Base-by-base conservation (phyloP, 2,797 vertebrate species). In the Echiichthys vipera region DNA sequence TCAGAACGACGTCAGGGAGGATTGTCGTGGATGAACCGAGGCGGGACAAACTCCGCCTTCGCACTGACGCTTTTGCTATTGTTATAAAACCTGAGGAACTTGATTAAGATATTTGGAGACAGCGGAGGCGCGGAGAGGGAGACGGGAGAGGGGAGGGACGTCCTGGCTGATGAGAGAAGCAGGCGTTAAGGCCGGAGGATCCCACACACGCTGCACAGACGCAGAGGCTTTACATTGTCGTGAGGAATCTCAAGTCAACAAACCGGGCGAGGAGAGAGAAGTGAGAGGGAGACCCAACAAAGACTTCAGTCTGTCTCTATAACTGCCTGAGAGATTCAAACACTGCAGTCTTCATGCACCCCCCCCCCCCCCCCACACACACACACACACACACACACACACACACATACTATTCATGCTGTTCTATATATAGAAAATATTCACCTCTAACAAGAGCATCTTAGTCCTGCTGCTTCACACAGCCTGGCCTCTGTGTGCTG, bases 161-260 rank as follows among this genome's bases (percentile, higher is more conserved):
- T n/a, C n/a, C 12, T 1, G 15, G 2, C 5, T 39, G 69, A 80
- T 46, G 71, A 40, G 71, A 40, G 54, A 7, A 20, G 29, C 71
- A 50, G 71, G 47, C 14, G 12, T 65, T 4, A 46, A 14, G 24
- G 46, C 0, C 7, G 4, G 3, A 65, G 32, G 37, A 64, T 72
- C 43, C 55, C 24, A 56, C 42, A 43, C 40, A n/a, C 13, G 51
- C 42, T 47, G n/a, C n/a, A 0, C 49, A 0, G 13, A 5, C 32
- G 13, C 42, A 76, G 77, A 79, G 51, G 50, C 22, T 85, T 88
- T 65, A 56, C 89, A 75, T 71, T 70, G 86, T 80, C 55, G 75
- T 85, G 89, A 91, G 90, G 90, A 93, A 94, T 93, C 85, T 77
- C 55, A 74, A 66, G 83, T 91, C 83, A 90, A 93, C 75, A 84